These are phyloP conservation scores for Lepus europaeus DNA, from an alignment of 2,113 vertebrate species.

Conservation along the genomic window DNA sequence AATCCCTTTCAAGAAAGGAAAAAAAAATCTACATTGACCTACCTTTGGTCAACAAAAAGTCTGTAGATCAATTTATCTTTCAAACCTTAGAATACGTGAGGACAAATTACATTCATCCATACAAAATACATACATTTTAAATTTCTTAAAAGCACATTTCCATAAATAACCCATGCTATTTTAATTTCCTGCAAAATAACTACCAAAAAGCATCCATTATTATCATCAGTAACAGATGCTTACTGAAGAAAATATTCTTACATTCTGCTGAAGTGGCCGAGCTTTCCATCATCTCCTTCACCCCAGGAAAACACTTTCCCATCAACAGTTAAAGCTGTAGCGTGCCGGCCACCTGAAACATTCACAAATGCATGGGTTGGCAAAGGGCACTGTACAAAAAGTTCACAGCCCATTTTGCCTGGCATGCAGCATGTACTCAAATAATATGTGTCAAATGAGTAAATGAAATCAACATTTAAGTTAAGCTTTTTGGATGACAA, in stretches of 20 bases:
- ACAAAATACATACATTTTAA: not conserved
- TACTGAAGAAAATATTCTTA: conserved; percentile 83
- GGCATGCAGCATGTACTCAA: not conserved
- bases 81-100: not conserved
- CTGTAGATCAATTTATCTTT: not conserved
- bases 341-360: conserved; percentile 95
- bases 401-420: not conserved
- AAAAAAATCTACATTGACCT: not conserved
- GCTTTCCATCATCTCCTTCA: conserved; percentile 98
- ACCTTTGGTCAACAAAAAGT: not conserved
- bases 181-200: conserved; percentile 10
- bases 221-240: not conserved
- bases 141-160: not conserved
- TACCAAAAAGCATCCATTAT: not conserved
- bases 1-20: not conserved
- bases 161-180: not conserved
- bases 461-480: not conserved
- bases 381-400: accelerated
- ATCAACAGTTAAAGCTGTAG: conserved; percentile 97
- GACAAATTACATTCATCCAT: not conserved
- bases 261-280: conserved; percentile 99
- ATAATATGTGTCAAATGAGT: not conserved
- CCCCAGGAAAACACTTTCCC: conserved; percentile 99
- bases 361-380: not conserved
- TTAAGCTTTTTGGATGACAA: not conserved